A percentile compares a stretch with the other conserved stretches of the same genome.
These are phyloP conservation scores for Phaetusa simplex DNA, from an alignment of 2,113 vertebrate genomes.

Conservation along the genomic window DNA sequence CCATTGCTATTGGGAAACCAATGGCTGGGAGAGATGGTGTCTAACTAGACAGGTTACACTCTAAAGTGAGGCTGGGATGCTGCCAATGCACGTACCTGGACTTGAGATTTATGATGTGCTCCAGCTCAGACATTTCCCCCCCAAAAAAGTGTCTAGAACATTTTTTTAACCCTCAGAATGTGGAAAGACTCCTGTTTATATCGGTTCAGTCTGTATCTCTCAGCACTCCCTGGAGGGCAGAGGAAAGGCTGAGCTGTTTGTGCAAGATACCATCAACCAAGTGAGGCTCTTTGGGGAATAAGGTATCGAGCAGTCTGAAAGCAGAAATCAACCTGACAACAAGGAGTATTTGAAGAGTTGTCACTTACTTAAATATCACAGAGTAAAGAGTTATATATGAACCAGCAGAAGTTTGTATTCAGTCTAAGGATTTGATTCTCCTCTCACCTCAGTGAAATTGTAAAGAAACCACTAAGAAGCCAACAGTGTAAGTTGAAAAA, in stretches of 20 bases:
- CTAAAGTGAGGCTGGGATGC: not conserved
- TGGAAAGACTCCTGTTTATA: not conserved
- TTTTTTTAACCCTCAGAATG: not conserved
- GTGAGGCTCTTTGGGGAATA: not conserved
- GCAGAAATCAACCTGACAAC: not conserved
- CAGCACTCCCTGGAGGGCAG: not conserved
- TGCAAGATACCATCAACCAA: not conserved
- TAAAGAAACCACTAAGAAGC: not conserved
- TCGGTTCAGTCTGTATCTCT: not conserved
- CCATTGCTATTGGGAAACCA: not conserved
- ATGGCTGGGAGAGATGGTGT: not conserved
- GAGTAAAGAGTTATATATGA: not conserved
- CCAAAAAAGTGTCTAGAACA: not conserved
- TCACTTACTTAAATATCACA: not conserved
- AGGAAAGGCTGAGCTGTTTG: not conserved
- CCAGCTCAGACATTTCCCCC: not conserved
- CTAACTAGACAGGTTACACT: not conserved
- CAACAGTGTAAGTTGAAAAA: not conserved
- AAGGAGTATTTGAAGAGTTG: not conserved
- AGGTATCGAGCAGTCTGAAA: not conserved
- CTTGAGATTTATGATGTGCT: not conserved
- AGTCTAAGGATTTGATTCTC: constrained; percentile 11
- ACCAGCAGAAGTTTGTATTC: not conserved
- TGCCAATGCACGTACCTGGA: not conserved
- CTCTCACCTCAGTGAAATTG: not conserved